Percentiles rank a stretch among this genome's conserved stretches.
phyloP scores from a whole-genome alignment of 2,797 vertebrate species.

The Toxotes lorentzi region DNA sequence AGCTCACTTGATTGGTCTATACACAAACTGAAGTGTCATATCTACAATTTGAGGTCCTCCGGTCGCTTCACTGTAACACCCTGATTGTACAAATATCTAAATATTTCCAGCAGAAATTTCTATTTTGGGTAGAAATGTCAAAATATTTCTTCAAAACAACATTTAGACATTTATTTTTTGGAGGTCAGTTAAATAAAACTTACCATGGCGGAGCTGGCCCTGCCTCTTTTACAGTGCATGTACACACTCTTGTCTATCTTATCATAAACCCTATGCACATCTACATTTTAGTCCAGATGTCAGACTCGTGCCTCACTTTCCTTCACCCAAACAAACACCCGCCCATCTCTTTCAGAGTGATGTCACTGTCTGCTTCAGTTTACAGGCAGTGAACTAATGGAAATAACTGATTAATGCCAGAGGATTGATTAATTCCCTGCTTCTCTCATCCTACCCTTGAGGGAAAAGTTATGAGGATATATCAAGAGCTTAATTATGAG shows the following conservation, averaged over 20 bases:
- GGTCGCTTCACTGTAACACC: background rate
- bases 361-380: constrained; percentile 66
- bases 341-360: constrained; percentile 41
- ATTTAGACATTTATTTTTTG: too few relatives aligned
- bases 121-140: background rate
- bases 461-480: constrained; percentile 51
- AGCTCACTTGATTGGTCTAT: background rate
- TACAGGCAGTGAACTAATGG: constrained; percentile 58
- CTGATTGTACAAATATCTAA: background rate
- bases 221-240: background rate
- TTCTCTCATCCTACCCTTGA: constrained; percentile 29
- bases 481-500: constrained; percentile 59
- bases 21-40: background rate
- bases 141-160: background rate
- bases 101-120: background rate
- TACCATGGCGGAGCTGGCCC: too few relatives aligned
- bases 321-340: constrained; percentile 20
- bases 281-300: constrained; percentile 36
- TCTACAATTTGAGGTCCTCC: background rate
- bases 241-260: background rate
- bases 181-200: too few relatives aligned
- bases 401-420: constrained; percentile 62
- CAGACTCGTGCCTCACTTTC: constrained; percentile 38
- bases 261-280: background rate
- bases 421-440: constrained; percentile 59